A percentile compares a stretch with the other conserved stretches of the same genome.
These are phyloP conservation scores for Spea hammondii DNA, from an alignment of 2,797 vertebrate species.

Conservation along the genomic window DNA sequence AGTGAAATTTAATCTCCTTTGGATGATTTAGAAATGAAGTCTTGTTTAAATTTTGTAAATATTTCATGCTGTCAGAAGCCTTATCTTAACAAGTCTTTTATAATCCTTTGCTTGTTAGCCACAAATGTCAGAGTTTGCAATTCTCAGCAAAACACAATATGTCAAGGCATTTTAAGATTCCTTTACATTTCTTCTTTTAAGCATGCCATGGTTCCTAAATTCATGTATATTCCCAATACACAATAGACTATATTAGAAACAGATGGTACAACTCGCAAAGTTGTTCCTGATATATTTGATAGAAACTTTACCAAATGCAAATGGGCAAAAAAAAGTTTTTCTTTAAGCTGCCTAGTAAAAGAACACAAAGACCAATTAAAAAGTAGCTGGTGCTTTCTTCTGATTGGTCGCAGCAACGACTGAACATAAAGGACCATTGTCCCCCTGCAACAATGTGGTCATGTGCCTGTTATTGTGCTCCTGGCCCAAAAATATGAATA, in stretches of 20 bases:
- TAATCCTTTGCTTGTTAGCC: conserved; percentile 44
- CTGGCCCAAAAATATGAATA: not conserved
- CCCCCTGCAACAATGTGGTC: too few species aligned
- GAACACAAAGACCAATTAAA: not conserved
- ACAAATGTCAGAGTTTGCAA: conserved; percentile 26
- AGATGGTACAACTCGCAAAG: conserved; percentile 39
- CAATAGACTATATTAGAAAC: conserved; percentile 24
- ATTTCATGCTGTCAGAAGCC: conserved; percentile 40
- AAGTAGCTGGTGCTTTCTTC: not conserved
- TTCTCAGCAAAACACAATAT: conserved; percentile 38
- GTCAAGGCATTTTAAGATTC: conserved; percentile 39
- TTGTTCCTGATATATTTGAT: conserved; percentile 34
- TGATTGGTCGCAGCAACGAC: not conserved
- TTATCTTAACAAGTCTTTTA: conserved; percentile 28
- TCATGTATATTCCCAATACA: conserved; percentile 25
- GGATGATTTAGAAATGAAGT: conserved; percentile 27
- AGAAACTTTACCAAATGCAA: conserved; percentile 33
- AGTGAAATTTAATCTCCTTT: conserved; percentile 23
- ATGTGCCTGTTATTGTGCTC: too few species aligned
- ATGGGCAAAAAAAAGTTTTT: conserved; percentile 13
- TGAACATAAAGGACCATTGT: not conserved
- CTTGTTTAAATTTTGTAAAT: conserved; percentile 42
- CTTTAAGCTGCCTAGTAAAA: conserved; percentile 7
- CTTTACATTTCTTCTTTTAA: conserved; percentile 23
- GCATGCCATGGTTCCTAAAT: conserved; percentile 20